Base-by-base conservation (phyloP, 2,797 vertebrate species). In the Protonibea diacanthus region DNA sequence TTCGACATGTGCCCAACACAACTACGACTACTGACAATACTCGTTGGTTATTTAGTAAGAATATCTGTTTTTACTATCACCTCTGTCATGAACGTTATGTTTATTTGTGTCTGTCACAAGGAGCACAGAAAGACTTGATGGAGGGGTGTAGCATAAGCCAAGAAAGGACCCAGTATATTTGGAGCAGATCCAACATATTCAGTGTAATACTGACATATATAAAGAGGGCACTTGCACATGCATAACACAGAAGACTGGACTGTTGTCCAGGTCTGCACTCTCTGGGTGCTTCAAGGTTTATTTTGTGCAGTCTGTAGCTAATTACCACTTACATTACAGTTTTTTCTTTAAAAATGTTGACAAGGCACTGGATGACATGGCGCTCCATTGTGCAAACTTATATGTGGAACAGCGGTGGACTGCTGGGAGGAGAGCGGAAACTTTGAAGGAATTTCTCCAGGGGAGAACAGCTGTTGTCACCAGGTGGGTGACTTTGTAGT, bases 381-480 rank as follows among this genome's bases (percentile, higher is more conserved):
- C 29, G 29, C 42, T 68, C 33, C 25, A 42, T 10, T 58, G 42
- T 71, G 42, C 64, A 71, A 58, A 75, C 45, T 55, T 52, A 13
- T 42, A 62, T 48, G 18, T 70, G 56, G 68, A 77, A 51, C 49
- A 80, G 57, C 58, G 67, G 53, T n/a, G 15, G 40, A 56, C 71
- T 55, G 79, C 53, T 57, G 71, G 44, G 64, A 23, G 53, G 13
- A 80, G 70, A 71, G 67, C 27, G 71, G 53, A 81, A 72, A 53
- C 68, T 42, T 20, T 27, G 25, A 63, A 82, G 57, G 65, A 80
- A 86, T 64, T 56, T 79, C 74, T 83, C 78, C 52, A 23, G 27
- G 49, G 66, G 70, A 75, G 81, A 86, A 74, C 89, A 90, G 88
- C 86, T 93, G 87, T 51, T 75, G 53, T 85, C 75, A 60, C 58